A percentile compares a stretch with the other conserved stretches of the same genome.
Conservation (phyloP, 2,797 vertebrate species). For the Mareca penelope region DNA sequence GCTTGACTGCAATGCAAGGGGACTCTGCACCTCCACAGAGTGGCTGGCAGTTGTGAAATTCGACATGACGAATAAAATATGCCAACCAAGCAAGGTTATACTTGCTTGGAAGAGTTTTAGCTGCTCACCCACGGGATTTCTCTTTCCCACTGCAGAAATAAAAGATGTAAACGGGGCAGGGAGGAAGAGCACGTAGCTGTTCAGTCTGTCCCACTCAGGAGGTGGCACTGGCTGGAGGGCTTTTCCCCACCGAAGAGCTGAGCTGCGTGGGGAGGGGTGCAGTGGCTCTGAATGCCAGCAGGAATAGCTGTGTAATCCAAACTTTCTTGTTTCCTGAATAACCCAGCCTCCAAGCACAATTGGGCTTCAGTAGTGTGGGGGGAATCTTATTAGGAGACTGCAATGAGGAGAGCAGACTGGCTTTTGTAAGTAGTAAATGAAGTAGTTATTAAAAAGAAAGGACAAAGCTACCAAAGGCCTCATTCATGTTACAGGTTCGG, state of each 20-base stretch:
- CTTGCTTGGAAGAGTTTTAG: background rate
- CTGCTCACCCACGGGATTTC: background rate
- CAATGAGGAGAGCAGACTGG: constrained; percentile 6
- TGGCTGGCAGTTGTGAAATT: background rate
- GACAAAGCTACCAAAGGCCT: constrained; percentile 59
- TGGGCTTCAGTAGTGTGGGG: constrained; percentile 34
- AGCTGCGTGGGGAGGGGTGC: background rate
- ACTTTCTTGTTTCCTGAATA: constrained; percentile 47
- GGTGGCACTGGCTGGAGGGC: background rate
- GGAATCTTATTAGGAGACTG: constrained; percentile 62
- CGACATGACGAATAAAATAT: fast-evolving
- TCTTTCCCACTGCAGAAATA: background rate
- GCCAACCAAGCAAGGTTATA: background rate
- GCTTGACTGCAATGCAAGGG: background rate
- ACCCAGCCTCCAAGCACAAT: constrained; percentile 1
- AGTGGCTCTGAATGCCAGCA: background rate
- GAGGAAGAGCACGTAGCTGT: background rate
- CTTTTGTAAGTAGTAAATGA: constrained; percentile 64
- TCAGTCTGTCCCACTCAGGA: background rate
- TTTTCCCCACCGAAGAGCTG: background rate
- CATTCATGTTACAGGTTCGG: constrained; percentile 59
- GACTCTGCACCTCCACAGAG: background rate
- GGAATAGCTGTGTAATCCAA: constrained; percentile 32
- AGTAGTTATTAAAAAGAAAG: constrained; percentile 59
- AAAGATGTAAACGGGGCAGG: background rate